phyloP scores from a whole-genome alignment of 1,140 invertebrate genomes.

The Pseudomyrmex pallidus region DNA sequence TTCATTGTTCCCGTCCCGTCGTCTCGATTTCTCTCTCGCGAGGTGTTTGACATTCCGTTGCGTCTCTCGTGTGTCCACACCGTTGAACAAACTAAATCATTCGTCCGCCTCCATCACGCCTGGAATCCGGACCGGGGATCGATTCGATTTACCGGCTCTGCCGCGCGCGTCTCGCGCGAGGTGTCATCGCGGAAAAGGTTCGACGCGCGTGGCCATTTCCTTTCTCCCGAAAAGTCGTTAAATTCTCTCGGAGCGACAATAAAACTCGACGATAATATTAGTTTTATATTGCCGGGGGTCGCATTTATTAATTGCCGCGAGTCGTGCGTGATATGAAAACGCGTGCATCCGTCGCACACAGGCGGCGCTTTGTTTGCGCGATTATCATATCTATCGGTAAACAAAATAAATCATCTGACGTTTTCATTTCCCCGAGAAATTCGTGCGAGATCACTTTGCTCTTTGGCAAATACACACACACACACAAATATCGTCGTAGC shows the following conservation, averaged over 20 bases:
- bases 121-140: conserved; percentile 62
- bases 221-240: neutral
- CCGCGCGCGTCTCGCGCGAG: neutral
- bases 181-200: neutral
- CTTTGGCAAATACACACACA: too few species aligned
- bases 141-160: conserved; percentile 63
- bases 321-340: neutral
- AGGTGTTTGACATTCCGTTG: conserved; percentile 68
- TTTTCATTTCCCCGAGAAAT: conserved; percentile 52
- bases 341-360: neutral
- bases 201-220: neutral
- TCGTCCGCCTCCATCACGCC: conserved; percentile 61
- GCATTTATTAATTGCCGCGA: conserved; percentile 38
- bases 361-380: conserved; percentile 27
- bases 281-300: neutral
- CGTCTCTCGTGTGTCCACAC: conserved; percentile 39
- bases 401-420: conserved; percentile 56
- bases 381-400: conserved; percentile 51
- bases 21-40: conserved; percentile 62
- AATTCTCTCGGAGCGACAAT: neutral
- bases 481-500: conserved; percentile 6
- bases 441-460: conserved; percentile 32
- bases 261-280: conserved; percentile 35
- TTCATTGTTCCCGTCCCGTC: conserved; percentile 70
- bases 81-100: conserved; percentile 68